Conservation (phyloP, 2,797 vertebrate genomes). For the Nannoperca obscura region DNA sequence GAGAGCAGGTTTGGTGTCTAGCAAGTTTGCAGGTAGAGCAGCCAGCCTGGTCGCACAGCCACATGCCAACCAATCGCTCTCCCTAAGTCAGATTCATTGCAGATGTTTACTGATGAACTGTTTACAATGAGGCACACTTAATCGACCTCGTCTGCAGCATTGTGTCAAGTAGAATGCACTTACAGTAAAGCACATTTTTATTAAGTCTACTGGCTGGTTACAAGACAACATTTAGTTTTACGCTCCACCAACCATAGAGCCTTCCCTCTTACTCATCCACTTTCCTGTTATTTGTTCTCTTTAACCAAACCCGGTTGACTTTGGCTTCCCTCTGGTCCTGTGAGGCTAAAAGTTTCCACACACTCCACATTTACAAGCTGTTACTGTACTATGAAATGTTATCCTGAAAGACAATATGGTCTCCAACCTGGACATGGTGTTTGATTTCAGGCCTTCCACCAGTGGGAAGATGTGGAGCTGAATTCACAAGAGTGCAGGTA, state of each 20-base stretch:
- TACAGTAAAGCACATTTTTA: slow-evolving; percentile 28
- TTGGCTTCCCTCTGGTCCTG: slow-evolving; percentile 57
- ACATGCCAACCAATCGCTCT: slow-evolving; percentile 22
- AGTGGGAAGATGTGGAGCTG: slow-evolving; percentile 57
- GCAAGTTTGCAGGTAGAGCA: slow-evolving; percentile 62
- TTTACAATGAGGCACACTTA: slow-evolving; percentile 42
- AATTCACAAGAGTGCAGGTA: slow-evolving; percentile 55
- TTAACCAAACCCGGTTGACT: slow-evolving; percentile 56
- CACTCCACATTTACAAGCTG: slow-evolving; percentile 75
- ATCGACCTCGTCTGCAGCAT: slow-evolving; percentile 18
- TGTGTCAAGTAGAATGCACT: slow-evolving; percentile 15
- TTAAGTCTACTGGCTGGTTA: slow-evolving; percentile 18
- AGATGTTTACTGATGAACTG: slow-evolving; percentile 34
- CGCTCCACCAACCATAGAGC: slow-evolving; percentile 21
- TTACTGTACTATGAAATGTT: slow-evolving; percentile 67
- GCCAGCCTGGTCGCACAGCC: slow-evolving; percentile 34
- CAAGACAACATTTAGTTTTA: slow-evolving; percentile 42
- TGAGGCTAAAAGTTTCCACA: slow-evolving; percentile 66
- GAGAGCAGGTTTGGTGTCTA: slow-evolving; percentile 51
- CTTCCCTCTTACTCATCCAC: slow-evolving; percentile 20
- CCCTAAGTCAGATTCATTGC: slow-evolving; percentile 8
- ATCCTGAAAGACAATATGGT: slow-evolving; percentile 68
- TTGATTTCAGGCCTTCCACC: slow-evolving; percentile 51
- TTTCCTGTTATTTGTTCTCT: slow-evolving; percentile 34
- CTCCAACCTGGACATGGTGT: slow-evolving; percentile 51